A percentile compares a stretch with the other conserved stretches of the same genome.
Evolutionary conservation across 2,113 vertebrate genomes (phyloP).

Genomic region (Solea solea): DNA sequence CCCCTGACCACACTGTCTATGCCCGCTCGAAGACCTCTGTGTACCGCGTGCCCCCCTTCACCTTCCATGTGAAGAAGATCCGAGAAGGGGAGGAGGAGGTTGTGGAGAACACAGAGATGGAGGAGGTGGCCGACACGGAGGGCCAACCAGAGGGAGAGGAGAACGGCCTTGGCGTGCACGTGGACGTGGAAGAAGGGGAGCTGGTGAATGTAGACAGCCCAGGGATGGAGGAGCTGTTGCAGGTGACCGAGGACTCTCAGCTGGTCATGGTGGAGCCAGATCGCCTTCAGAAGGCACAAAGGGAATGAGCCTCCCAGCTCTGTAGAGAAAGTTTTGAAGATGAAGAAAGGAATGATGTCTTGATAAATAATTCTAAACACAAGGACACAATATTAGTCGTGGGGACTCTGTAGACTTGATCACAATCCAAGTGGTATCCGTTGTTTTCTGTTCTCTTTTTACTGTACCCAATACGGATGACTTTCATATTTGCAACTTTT

Average conservation of each 20-base stretch:
- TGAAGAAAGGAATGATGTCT: slow-evolving; percentile 25
- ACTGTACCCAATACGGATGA: slow-evolving; percentile 46
- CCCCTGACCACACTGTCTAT: slow-evolving; percentile 88
- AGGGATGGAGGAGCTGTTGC: slow-evolving; percentile 86
- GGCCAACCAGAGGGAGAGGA: slow-evolving; percentile 87
- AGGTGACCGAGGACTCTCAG: slow-evolving; percentile 90
- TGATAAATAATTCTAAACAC: slow-evolving; percentile 37
- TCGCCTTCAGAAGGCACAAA: slow-evolving; percentile 81
- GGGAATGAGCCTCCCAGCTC: not conserved
- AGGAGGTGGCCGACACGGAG: slow-evolving; percentile 83
- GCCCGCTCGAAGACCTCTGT: slow-evolving; percentile 91
- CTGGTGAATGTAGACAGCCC: slow-evolving; percentile 89
- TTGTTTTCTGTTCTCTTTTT: slow-evolving; percentile 57
- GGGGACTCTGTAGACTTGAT: slow-evolving; percentile 60
- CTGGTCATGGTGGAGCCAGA: slow-evolving; percentile 88
- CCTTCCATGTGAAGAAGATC: slow-evolving; percentile 98
- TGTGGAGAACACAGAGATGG: slow-evolving; percentile 88
- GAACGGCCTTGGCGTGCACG: slow-evolving; percentile 60
- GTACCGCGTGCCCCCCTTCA: slow-evolving; percentile 98
- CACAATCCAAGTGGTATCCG: slow-evolving; percentile 36
- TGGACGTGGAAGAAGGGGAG: slow-evolving; percentile 84
- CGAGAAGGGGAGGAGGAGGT: slow-evolving; percentile 90
- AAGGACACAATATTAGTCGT: slow-evolving; percentile 55
- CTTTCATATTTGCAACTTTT: slow-evolving; percentile 56
- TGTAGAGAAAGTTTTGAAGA: not conserved